phyloP scores from a whole-genome alignment of 2,888 invertebrate genomes.

The Eristalinus aeneus region DNA sequence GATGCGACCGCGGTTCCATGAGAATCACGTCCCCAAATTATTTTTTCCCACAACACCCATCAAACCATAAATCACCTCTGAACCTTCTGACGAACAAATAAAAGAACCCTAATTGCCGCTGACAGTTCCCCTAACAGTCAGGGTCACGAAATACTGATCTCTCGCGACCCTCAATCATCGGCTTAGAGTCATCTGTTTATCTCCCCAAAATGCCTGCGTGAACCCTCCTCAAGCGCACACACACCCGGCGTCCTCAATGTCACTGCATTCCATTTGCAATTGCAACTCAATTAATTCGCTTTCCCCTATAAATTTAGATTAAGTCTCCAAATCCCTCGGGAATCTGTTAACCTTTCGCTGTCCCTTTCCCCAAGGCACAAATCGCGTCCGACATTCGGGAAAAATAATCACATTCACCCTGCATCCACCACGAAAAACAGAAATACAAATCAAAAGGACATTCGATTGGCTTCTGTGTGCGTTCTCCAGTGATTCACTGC shows the following conservation, averaged over 20 bases:
- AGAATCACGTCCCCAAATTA: too few species aligned
- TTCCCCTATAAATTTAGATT: constrained; percentile 15
- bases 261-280: background rate
- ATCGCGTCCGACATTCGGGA: constrained; percentile 1
- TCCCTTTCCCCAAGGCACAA: background rate
- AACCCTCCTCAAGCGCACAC: background rate
- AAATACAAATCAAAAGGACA: constrained; percentile 61
- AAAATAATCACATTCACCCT: constrained; percentile 41
- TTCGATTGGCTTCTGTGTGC: constrained; percentile 60
- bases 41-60: too few species aligned
- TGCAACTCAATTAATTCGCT: constrained; percentile 18
- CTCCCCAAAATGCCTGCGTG: background rate
- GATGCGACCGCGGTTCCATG: too few species aligned
- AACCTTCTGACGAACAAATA: background rate
- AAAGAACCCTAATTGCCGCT: background rate
- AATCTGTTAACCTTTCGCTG: constrained; percentile 13
- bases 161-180: background rate
- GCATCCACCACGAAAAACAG: constrained; percentile 6
- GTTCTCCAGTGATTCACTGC: constrained; percentile 21
- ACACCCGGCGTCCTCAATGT: background rate
- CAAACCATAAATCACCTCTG: too few species aligned
- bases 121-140: background rate
- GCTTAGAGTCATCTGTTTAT: background rate
- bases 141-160: background rate
- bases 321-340: background rate